Conservation (phyloP, 2,888 invertebrate genomes). For the Drosophila macrospina region DNA sequence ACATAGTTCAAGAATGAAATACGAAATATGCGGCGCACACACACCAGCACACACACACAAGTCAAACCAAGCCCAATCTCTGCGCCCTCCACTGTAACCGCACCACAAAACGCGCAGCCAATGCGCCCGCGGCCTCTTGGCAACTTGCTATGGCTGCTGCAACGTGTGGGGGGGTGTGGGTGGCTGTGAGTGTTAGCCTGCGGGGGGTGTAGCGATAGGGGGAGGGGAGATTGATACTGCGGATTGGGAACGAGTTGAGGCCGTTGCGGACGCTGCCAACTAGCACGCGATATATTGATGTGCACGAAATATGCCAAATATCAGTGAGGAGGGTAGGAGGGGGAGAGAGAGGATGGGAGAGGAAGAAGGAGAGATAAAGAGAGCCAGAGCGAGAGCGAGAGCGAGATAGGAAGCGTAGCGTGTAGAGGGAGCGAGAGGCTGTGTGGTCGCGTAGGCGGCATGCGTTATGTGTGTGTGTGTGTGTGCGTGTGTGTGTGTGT, state of each 20-base stretch:
- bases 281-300: constrained; percentile 79
- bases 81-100: constrained; percentile 30
- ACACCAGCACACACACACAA: constrained; percentile 18
- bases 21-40: constrained; percentile 57
- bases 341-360: not conserved
- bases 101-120: constrained; percentile 74
- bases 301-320: constrained; percentile 79
- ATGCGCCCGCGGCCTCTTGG: constrained; percentile 69
- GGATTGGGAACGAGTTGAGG: constrained; percentile 39
- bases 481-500: too few relatives aligned
- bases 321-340: constrained; percentile 34
- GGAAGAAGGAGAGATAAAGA: not conserved
- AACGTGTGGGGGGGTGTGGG: not conserved
- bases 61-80: constrained; percentile 6
- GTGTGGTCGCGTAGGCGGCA: constrained; percentile 7
- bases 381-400: not conserved
- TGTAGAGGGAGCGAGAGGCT: too few relatives aligned
- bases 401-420: too few relatives aligned
- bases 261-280: constrained; percentile 69
- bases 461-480: not conserved
- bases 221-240: constrained; percentile 4
- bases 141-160: constrained; percentile 47
- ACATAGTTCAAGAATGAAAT: constrained; percentile 75
- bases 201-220: too few relatives aligned
- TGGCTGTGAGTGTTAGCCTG: not conserved